Evolutionary conservation across 2,888 invertebrate genomes (phyloP).

Genomic region (Sinhomidia bicolor): DNA sequence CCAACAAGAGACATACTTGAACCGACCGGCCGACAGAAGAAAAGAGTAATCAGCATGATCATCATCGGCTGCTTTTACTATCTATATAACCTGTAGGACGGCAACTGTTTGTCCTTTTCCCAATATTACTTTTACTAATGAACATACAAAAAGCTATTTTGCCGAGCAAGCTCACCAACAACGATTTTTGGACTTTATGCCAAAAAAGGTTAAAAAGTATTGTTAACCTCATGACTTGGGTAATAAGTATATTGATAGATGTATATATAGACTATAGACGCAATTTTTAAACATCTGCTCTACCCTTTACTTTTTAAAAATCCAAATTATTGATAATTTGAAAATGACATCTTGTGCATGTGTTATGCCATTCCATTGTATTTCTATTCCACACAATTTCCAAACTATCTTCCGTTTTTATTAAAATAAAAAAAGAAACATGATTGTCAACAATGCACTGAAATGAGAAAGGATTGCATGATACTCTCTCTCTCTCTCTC

Average conservation of each 20-base stretch:
- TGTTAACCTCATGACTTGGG: too few relatives aligned
- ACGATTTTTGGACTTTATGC: neutral
- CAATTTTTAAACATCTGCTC: slow-evolving; percentile 21
- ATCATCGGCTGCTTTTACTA: slow-evolving; percentile 5
- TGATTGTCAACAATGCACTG: slow-evolving; percentile 20
- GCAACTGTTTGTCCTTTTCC: neutral
- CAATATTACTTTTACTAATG: slow-evolving; percentile 11
- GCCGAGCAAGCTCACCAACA: neutral
- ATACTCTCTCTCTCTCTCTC: slow-evolving; percentile 13
- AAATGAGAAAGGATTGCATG: slow-evolving; percentile 18
- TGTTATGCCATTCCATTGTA: neutral
- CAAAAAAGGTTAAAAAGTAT: too few relatives aligned
- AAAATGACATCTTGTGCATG: slow-evolving; percentile 11
- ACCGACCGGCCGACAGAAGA: neutral
- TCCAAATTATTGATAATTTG: neutral
- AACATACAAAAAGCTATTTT: neutral
- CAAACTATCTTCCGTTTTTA: neutral
- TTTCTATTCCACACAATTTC: neutral
- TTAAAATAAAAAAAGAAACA: neutral
- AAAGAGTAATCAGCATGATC: neutral
- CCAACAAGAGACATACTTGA: slow-evolving; percentile 54
- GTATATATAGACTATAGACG: too few relatives aligned
- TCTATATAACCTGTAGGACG: neutral
- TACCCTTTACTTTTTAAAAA: too few relatives aligned
- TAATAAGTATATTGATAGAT: too few relatives aligned